Conservation (phyloP, 1,140 invertebrate species). For the Mya arenaria region DNA sequence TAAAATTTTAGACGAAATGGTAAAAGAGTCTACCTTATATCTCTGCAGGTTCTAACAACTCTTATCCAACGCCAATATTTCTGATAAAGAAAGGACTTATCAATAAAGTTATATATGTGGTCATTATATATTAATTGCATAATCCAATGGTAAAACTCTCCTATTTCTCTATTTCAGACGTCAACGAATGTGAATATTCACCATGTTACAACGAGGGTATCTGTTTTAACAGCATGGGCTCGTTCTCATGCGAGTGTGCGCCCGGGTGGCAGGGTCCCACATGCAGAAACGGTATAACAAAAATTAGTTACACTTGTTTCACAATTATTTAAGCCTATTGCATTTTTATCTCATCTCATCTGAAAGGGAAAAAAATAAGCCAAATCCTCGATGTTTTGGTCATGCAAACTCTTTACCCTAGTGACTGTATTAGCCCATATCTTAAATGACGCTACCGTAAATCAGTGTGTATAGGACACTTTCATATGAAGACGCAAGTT, state of each 20-base stretch:
- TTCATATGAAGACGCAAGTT: no score
- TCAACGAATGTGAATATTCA: constrained; percentile 63
- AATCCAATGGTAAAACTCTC: background rate
- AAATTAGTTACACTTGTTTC: background rate
- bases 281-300: constrained; percentile 89
- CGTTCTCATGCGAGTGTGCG: constrained; percentile 66
- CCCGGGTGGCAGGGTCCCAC: constrained; percentile 96
- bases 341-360: background rate
- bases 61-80: background rate
- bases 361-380: background rate
- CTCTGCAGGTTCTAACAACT: background rate
- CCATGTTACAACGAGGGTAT: constrained; percentile 70
- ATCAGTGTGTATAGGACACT: no score
- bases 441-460: background rate
- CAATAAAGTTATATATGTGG: background rate
- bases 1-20: no score
- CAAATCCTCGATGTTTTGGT: background rate
- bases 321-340: background rate
- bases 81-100: background rate
- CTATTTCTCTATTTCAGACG: constrained; percentile 77
- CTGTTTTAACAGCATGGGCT: constrained; percentile 70
- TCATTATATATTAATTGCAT: background rate
- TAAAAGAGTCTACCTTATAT: background rate
- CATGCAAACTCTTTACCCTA: background rate
- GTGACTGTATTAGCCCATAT: background rate